These are phyloP conservation scores for Ernsta delagoae DNA, from an alignment of 2,888 invertebrate genomes.

Conservation along the genomic window DNA sequence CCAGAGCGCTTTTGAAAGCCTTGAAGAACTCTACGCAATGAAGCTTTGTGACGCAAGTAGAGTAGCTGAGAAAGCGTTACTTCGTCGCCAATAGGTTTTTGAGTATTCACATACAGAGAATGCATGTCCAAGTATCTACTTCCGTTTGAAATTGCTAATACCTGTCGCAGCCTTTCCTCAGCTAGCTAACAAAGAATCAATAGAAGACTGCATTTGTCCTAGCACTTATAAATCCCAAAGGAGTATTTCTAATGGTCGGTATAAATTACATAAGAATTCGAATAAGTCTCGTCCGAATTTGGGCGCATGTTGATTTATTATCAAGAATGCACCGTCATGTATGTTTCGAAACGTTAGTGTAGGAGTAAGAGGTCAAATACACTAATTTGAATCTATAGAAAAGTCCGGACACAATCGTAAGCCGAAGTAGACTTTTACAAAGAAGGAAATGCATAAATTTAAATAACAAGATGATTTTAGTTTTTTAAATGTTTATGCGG, in stretches of 20 bases:
- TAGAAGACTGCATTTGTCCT: no score
- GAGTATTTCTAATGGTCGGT: no score
- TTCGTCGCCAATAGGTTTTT: background rate
- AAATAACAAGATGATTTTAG: no score
- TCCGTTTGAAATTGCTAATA: background rate
- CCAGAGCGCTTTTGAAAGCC: no score
- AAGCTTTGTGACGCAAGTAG: no score
- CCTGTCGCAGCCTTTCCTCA: no score
- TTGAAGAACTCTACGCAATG: no score
- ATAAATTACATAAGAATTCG: background rate
- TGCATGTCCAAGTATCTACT: background rate
- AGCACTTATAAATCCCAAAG: no score
- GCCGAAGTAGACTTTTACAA: background rate
- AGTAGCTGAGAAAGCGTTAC: constrained; percentile 1
- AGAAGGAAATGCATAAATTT: background rate
- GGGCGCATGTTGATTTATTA: background rate
- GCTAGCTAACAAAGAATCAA: no score
- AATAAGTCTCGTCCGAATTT: background rate
- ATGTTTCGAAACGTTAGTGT: background rate
- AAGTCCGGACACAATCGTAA: background rate
- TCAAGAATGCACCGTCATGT: background rate
- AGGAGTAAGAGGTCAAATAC: background rate
- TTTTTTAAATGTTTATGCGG: no score
- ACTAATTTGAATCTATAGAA: background rate
- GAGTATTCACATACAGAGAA: background rate